Base-by-base conservation (phyloP, 2,113 vertebrate genomes). In the Tragelaphus scriptus region DNA sequence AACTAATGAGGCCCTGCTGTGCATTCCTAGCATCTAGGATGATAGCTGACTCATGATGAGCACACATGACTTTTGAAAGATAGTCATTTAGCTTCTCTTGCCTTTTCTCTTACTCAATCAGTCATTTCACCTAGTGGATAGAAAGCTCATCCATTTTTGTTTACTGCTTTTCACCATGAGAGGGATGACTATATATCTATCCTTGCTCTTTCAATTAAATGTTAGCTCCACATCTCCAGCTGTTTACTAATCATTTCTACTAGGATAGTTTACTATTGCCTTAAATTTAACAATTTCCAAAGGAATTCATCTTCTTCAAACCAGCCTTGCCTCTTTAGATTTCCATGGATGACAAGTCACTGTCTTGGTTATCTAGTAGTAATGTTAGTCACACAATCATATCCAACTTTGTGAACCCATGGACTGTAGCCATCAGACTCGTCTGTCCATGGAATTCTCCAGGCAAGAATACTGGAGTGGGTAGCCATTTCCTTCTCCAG, bases 371-470 rank as follows among this genome's bases (percentile, higher is more conserved):
- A 56, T 59, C 28, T 77, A 26, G 23, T 15, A 44, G 71, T 44
- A 44, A 25, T 77, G 23, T 44, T 44, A 77, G 12, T 77, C 1
- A 0, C 0, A 0, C 40, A 7, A 26, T 44, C 23, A 26, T 77
- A 40, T 44, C 40, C 1, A 0, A 44, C 71, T 77, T 44, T 77
- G 36, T 44, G 21, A 77, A 3, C 71, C 40, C 0, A 2, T 44
- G 40, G 40, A 77, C 40, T 44, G 40, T 77, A 44, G 71, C 23
- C 40, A 44, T 12, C 40, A 44, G 71, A 44, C 12, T 4, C 6
- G 40, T 77, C 71, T 77, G 40, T 77, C 40, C 23, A 7, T 77
- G 71, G 40, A 77, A 44, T 44, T 77, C 36, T 77, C 71, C 71
- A 77, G 40, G 71, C 71, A 44, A 77, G 40, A 77, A 77, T 26